phyloP scores from a whole-genome alignment of 2,888 invertebrate genomes.

The Eumerus sabulonum region DNA sequence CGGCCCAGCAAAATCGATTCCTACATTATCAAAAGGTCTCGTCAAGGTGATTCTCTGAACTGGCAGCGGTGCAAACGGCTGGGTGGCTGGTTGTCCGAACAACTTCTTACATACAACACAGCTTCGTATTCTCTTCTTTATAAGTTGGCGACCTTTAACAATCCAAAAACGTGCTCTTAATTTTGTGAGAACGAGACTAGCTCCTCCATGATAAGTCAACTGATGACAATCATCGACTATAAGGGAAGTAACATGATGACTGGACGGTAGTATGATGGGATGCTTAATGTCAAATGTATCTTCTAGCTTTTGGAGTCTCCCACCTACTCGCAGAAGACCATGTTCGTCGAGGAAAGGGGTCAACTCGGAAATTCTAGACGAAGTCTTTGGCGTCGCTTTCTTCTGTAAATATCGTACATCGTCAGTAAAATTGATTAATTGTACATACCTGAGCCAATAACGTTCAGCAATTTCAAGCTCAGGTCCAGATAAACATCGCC shows the following conservation, averaged over 20 bases:
- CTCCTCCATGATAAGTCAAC: slow-evolving; percentile 18
- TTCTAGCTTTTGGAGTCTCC: slow-evolving; percentile 4
- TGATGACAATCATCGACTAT: slow-evolving; percentile 10
- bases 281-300: no score
- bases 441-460: slow-evolving; percentile 8
- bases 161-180: slow-evolving; percentile 28
- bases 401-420: slow-evolving; percentile 5
- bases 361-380: no score
- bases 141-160: slow-evolving; percentile 15
- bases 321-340: slow-evolving; percentile 13
- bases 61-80: slow-evolving; percentile 11
- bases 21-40: not conserved
- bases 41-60: no score
- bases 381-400: no score
- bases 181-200: not conserved
- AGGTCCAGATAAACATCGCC: no score
- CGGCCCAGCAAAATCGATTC: not conserved
- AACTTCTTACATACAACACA: slow-evolving; percentile 17
- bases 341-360: slow-evolving; percentile 13
- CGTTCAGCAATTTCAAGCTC: slow-evolving; percentile 8
- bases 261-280: slow-evolving; percentile 22
- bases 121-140: slow-evolving; percentile 1
- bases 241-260: no score
- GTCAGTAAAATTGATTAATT: not conserved
- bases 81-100: slow-evolving; percentile 7